These are phyloP conservation scores for Mimas tiliae DNA, from an alignment of 2,888 invertebrate genomes.

Conservation along the genomic window DNA sequence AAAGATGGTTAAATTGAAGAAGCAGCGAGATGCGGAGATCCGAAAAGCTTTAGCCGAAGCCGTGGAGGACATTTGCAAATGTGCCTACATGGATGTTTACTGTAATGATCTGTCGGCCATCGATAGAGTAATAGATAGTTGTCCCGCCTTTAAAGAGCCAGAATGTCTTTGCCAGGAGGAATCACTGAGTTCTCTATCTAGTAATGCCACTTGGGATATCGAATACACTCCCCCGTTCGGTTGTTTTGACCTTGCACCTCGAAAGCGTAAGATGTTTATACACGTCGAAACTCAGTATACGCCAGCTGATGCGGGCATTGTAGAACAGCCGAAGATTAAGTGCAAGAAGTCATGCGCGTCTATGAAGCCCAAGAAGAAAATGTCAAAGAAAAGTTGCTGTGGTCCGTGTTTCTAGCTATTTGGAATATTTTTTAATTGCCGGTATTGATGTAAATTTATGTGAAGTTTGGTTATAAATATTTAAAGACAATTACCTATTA, in stretches of 20 bases:
- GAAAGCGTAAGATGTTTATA: slow-evolving; percentile 75
- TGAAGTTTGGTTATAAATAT: slow-evolving; percentile 12
- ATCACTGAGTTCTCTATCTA: slow-evolving; percentile 75
- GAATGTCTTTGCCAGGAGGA: slow-evolving; percentile 72
- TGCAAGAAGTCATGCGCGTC: slow-evolving; percentile 57
- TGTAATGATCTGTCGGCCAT: slow-evolving; percentile 77
- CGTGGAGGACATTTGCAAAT: slow-evolving; percentile 77
- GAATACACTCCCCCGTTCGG: slow-evolving; percentile 90
- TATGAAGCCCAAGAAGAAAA: slow-evolving; percentile 48
- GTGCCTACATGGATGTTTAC: slow-evolving; percentile 80
- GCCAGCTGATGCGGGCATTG: slow-evolving; percentile 79
- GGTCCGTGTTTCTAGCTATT: slow-evolving; percentile 38
- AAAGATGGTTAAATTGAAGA: slow-evolving; percentile 82
- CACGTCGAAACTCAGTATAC: slow-evolving; percentile 87
- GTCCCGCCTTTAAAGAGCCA: slow-evolving; percentile 76
- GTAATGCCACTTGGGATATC: slow-evolving; percentile 88
- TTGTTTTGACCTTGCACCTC: slow-evolving; percentile 85
- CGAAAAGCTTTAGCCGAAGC: slow-evolving; percentile 76
- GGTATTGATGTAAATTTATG: slow-evolving; percentile 12
- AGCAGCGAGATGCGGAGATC: slow-evolving; percentile 81
- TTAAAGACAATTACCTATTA: background rate
- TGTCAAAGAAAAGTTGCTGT: slow-evolving; percentile 51
- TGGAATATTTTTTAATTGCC: background rate
- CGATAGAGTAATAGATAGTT: slow-evolving; percentile 74
- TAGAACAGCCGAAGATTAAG: slow-evolving; percentile 54